Base-by-base conservation (phyloP, 2,888 invertebrate genomes). In the Pheosia gnoma region DNA sequence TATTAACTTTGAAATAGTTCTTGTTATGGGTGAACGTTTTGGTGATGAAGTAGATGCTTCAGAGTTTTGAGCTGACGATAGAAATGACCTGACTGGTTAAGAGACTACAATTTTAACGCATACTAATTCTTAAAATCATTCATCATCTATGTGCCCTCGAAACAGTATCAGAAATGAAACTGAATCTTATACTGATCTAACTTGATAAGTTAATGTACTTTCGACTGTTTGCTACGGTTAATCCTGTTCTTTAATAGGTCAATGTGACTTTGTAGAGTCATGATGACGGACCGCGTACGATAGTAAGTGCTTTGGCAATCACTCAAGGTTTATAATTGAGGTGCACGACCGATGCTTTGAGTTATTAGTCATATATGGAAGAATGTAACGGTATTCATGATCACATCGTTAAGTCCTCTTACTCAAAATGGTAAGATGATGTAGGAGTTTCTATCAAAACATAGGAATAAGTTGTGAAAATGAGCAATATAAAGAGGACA, bases 211-310 rank as follows among this genome's bases (percentile, higher is more conserved):
- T 25, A 25, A 25, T 25, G 25, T 25, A 25, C 25, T 25, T 25
- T 49, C n/a, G 49, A 49, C 25, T 51, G 3, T 51, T 25, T 11
- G 47, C 47, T 9, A 51, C 25, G 3, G 51, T 25, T 7, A 51
- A 25, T 51, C 4, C 5, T 11, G n/a, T 11, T 53, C 4, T 37
- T 37, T 11, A 53, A 53, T 53, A 37, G 36, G 53, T 37, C 10
- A 53, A 38, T 53, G 5, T 53, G 37, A 53, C 9, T 55, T 74
- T 49, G 41, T 11, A 56, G 8, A 6, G 43, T 37, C 37, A 49
- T 38, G 58, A 58, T 53, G 53, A 11, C 38, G 11, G 5, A 53
- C 0, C 10, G 37, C 11, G 37, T 9, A 11, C 37, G n/a, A 53
- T 53, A 5, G 53, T 37, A 37, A 37, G 0, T 53, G 37, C 10